Conservation (phyloP, 92 coral and sea anemone species). For the Plumapathes pennacea region DNA sequence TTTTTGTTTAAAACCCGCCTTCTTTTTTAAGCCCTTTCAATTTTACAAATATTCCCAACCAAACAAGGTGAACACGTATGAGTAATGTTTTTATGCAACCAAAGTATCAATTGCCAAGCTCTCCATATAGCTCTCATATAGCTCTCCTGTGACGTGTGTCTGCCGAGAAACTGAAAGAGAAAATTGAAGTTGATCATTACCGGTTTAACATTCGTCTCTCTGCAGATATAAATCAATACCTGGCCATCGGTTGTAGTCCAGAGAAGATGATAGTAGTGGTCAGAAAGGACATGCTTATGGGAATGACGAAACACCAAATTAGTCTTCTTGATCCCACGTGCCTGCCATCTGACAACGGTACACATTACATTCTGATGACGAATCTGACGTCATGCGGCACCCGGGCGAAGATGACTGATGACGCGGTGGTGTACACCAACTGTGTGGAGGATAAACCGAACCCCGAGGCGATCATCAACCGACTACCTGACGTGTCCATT, state of each 20-base stretch:
- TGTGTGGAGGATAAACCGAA: conserved; percentile 59
- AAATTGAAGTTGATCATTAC: too few species aligned
- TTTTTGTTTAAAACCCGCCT: too few species aligned
- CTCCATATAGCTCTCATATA: too few species aligned
- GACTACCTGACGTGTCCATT: conserved; percentile 65
- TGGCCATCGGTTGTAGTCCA: conserved; percentile 78
- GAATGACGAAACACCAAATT: conserved; percentile 61
- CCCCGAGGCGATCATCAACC: conserved; percentile 44
- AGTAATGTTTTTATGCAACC: too few species aligned
- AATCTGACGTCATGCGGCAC: conserved; percentile 69
- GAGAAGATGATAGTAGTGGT: conserved; percentile 61
- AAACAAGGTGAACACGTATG: too few species aligned
- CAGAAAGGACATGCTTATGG: conserved; percentile 30
- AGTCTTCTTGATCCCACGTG: conserved; percentile 66
- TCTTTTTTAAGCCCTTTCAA: too few species aligned
- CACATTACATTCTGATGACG: conserved; percentile 61
- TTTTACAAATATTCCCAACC: too few species aligned
- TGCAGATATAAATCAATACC: conserved; percentile 51
- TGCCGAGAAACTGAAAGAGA: too few species aligned
- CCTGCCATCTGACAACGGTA: conserved; percentile 57
- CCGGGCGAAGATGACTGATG: conserved; percentile 41
- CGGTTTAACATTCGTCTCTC: neutral
- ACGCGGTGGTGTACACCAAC: conserved; percentile 71
- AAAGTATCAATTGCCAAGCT: too few species aligned
- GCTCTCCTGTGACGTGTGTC: too few species aligned